Base-by-base conservation (phyloP, 2,888 invertebrate genomes). In the Spicauda simplicius region DNA sequence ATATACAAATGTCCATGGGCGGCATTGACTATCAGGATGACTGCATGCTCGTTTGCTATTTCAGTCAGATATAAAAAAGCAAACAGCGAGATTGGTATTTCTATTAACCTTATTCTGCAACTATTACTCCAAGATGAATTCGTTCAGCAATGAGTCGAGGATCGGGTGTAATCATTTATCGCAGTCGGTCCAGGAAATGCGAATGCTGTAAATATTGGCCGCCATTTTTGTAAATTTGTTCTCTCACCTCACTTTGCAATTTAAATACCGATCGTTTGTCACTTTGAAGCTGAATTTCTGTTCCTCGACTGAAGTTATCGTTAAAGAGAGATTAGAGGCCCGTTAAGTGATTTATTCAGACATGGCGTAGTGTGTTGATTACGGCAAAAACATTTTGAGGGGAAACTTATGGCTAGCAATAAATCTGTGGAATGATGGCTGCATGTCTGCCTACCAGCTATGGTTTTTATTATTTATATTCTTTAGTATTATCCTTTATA, bases 151-250 rank as follows among this genome's bases (percentile, higher is more conserved):
- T 50, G 64, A 62, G 64, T 69, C 58, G 19, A 48, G n/a, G 52
- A 69, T 69, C 57, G 63, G 69, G 37, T 50, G 20, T 56, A 55
- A 62, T 66, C 53, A 70, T 67, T 69, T 71, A 71, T 71, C 41
- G 56, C 45, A 30, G 45, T 50, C 59, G 62, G 58, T 60, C 30
- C 59, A n/a, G 52, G 52, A 54, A 60, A 25, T 65, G 66, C 52
- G 45, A 58, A 52, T 25, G 57, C 70, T 69, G 54, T 50, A 16
- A 50, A 52, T 14, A 57, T 45, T 54, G 20, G 62, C n/a, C 20
- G 62, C n/a, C 20, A 54, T 70, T 64, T 64, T 52, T 57, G 30
- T 37, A 57, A 57, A 61, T 52, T 56, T 30, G 25, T 55, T 48
- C 30, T 48, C 30, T 30, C 30, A 14, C 25, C 56, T 57, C 20